Conservation (phyloP, 2,113 vertebrate genomes). For the Vanacampus margaritifer region DNA sequence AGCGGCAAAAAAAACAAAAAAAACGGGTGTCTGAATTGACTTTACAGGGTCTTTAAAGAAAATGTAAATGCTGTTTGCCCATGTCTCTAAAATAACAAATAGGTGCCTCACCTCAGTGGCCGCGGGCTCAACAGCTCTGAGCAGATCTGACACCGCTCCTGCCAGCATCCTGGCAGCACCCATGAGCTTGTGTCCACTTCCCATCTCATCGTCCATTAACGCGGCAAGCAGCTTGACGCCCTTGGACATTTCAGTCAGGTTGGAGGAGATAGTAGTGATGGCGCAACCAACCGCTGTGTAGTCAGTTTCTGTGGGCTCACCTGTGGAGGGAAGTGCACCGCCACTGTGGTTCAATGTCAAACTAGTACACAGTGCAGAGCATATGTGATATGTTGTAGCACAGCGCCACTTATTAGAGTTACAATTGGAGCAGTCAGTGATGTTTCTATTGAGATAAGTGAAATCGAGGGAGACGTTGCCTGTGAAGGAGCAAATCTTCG, state of each 20-base stretch:
- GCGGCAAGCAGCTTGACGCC: constrained; percentile 94
- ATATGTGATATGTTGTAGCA: constrained; percentile 27
- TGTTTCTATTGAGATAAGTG: constrained; percentile 32
- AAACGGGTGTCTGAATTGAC: no score
- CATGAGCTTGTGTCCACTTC: constrained; percentile 92
- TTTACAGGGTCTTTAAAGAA: constrained; percentile 10
- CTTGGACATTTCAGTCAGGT: constrained; percentile 98
- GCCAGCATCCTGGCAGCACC: constrained; percentile 91
- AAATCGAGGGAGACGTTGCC: constrained; percentile 34
- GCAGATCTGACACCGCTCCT: constrained; percentile 89
- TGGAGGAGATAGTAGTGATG: constrained; percentile 98
- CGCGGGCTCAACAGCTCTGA: constrained; percentile 92
- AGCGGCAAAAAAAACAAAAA: no score
- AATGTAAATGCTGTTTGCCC: not conserved
- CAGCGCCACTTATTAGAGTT: not conserved
- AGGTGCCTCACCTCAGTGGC: constrained; percentile 85
- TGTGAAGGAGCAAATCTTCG: constrained; percentile 35
- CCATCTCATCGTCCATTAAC: constrained; percentile 93
- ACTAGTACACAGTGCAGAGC: constrained; percentile 26
- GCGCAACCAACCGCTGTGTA: constrained; percentile 98
- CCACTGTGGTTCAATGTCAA: constrained; percentile 31
- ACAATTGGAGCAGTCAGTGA: constrained; percentile 8
- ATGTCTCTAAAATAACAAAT: constrained; percentile 15
- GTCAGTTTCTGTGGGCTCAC: constrained; percentile 93
- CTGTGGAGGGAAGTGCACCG: constrained; percentile 61